Evolutionary conservation across 2,888 invertebrate species (phyloP).

Genomic region (Melipona beecheii): DNA sequence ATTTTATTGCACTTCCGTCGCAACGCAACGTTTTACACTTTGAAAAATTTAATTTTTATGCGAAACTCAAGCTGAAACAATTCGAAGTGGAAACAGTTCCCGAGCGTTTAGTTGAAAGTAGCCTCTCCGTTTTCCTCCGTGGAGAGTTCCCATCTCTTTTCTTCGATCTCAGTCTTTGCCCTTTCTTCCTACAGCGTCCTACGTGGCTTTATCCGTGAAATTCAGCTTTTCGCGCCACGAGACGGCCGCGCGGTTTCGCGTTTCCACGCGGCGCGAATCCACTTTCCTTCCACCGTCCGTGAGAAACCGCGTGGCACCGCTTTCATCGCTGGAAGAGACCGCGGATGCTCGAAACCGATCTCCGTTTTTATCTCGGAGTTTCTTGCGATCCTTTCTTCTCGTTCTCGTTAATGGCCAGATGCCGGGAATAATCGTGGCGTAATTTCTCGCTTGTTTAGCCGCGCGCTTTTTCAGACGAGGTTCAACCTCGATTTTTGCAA

Average conservation of each 20-base stretch:
- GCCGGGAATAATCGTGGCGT: background rate
- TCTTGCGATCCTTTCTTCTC: background rate
- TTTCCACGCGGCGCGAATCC: conserved; percentile 68
- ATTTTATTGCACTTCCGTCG: too few relatives aligned
- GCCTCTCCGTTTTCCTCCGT: conserved; percentile 7
- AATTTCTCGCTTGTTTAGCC: background rate
- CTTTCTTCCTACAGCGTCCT: conserved; percentile 5
- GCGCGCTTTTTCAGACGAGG: background rate
- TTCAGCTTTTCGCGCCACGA: conserved; percentile 61
- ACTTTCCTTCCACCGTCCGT: conserved; percentile 51
- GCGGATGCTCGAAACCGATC: conserved; percentile 25
- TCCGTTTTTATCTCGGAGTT: background rate
- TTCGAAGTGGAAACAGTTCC: background rate
- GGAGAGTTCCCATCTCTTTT: conserved; percentile 9
- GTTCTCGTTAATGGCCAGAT: background rate
- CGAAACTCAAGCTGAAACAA: too few relatives aligned
- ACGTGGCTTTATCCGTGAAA: conserved; percentile 67
- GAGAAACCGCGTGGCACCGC: conserved; percentile 13
- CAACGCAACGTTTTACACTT: too few relatives aligned
- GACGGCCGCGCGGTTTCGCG: conserved; percentile 56
- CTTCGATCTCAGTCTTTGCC: conserved; percentile 1
- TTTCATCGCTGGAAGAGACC: background rate
- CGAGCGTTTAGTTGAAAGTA: background rate
- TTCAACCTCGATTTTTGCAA: background rate
- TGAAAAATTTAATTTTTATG: too few relatives aligned